Conservation (phyloP, 2,113 vertebrate species). For the Eulemur macaco region DNA sequence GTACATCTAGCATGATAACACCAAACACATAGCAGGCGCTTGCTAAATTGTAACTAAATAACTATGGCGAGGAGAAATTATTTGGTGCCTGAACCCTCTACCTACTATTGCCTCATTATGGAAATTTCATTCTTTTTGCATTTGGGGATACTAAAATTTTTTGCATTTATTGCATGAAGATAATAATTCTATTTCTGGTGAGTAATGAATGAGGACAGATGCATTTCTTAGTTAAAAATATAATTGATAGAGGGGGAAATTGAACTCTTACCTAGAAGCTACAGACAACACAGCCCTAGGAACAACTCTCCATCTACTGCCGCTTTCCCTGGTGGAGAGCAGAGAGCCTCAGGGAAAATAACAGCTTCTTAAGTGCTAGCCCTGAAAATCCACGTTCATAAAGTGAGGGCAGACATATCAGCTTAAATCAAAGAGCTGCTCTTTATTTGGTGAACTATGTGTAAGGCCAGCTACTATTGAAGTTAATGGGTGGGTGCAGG, state of each 20-base stretch:
- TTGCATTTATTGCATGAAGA: neutral
- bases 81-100: neutral
- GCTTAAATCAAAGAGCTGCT: neutral
- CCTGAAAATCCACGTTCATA: neutral
- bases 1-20: neutral
- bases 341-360: neutral
- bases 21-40: neutral
- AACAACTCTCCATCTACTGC: neutral
- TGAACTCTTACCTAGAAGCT: neutral
- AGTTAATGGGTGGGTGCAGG: neutral
- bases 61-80: neutral
- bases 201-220: neutral
- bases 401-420: neutral
- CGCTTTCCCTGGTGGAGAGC: neutral
- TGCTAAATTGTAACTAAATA: neutral
- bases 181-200: conserved; percentile 6
- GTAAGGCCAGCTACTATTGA: neutral
- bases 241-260: neutral
- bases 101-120: neutral
- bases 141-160: neutral
- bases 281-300: neutral
- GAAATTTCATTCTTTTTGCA: neutral
- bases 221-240: neutral
- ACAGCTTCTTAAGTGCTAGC: neutral
- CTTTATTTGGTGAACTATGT: neutral